Conservation (phyloP, 1,140 invertebrate species). For the Eciton burchellii region DNA sequence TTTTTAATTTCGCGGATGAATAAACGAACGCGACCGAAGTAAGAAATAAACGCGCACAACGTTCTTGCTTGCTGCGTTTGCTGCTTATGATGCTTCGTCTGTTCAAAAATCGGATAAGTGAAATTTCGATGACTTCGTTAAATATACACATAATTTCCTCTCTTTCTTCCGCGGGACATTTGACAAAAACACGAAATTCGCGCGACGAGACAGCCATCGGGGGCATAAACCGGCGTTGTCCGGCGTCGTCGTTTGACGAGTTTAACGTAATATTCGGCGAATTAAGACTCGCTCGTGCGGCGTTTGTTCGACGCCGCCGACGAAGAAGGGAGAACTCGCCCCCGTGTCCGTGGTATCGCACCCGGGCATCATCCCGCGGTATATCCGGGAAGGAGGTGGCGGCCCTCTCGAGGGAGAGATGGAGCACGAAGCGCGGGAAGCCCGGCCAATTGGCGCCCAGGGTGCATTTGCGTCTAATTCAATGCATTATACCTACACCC, state of each 20-base stretch:
- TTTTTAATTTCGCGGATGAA: too few relatives aligned
- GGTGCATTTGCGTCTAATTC: conserved; percentile 85
- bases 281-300: conserved; percentile 3
- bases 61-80: too few relatives aligned
- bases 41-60: too few relatives aligned
- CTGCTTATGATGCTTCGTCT: too few relatives aligned
- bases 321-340: conserved; percentile 21
- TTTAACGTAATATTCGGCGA: conserved; percentile 63
- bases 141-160: too few relatives aligned
- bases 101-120: too few relatives aligned
- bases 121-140: too few relatives aligned
- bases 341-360: conserved; percentile 51
- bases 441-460: conserved; percentile 82
- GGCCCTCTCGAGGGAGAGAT: conserved; percentile 78
- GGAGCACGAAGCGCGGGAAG: conserved; percentile 81
- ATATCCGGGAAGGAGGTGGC: conserved; percentile 72
- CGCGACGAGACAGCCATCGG: neutral
- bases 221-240: neutral
- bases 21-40: too few relatives aligned
- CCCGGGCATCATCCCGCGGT: conserved; percentile 62
- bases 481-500: conserved; percentile 81
- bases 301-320: conserved; percentile 13
- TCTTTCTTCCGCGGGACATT: too few relatives aligned
- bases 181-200: too few relatives aligned
- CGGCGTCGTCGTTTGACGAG: conserved; percentile 56